Evolutionary conservation across 2,888 invertebrate species (phyloP).

Genomic region (Dilophus febrilis): DNA sequence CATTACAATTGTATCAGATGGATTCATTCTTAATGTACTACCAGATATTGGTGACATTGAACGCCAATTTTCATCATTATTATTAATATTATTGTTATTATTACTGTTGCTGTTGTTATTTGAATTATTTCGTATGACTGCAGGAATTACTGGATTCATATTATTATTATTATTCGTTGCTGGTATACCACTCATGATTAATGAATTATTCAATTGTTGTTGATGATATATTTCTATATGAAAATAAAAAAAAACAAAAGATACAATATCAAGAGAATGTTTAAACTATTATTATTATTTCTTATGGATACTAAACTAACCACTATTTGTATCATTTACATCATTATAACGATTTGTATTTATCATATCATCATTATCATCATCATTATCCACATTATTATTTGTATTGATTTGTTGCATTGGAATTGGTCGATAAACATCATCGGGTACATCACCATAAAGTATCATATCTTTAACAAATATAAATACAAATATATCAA

Average conservation of each 20-base stretch:
- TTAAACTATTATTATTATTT: too few species aligned
- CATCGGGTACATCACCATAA: slow-evolving; percentile 16
- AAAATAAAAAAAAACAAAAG: too few species aligned
- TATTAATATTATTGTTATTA: not conserved
- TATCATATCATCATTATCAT: not conserved
- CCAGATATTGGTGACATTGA: not conserved
- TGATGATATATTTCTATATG: too few species aligned
- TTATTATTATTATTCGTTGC: too few species aligned
- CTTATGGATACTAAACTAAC: too few species aligned
- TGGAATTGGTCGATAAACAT: slow-evolving; percentile 3
- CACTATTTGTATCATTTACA: too few species aligned
- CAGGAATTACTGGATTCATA: too few species aligned
- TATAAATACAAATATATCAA: slow-evolving; percentile 31
- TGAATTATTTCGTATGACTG: too few species aligned
- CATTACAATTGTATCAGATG: not conserved
- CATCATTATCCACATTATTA: not conserved
- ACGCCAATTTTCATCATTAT: not conserved
- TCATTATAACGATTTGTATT: too few species aligned
- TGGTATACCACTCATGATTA: not conserved
- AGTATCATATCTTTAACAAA: slow-evolving; percentile 29
- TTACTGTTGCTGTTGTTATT: not conserved
- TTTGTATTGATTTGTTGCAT: not conserved
- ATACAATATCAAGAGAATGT: too few species aligned
- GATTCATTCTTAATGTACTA: not conserved
- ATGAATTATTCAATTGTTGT: too few species aligned